Evolutionary conservation across 2,113 vertebrate species (phyloP).

Genomic region (Oxyura jamaicensis): DNA sequence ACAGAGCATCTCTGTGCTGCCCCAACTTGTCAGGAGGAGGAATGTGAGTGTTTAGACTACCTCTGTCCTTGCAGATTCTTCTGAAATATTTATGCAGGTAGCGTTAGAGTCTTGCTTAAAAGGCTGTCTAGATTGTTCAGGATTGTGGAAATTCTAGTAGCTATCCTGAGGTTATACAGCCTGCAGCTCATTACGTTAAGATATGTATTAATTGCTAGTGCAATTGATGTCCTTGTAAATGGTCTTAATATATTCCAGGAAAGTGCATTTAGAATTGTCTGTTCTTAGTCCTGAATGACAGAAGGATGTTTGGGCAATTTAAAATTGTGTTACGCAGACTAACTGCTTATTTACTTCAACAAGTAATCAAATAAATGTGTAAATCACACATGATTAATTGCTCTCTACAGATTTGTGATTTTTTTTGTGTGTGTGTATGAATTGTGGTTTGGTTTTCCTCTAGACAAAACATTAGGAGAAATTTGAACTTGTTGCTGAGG

Average conservation of each 20-base stretch:
- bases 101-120: background rate
- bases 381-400: constrained; percentile 53
- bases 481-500: constrained; percentile 72
- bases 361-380: constrained; percentile 60
- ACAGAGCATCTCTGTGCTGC: constrained; percentile 3
- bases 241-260: constrained; percentile 30
- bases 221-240: constrained; percentile 15
- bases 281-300: constrained; percentile 58
- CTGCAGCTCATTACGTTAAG: constrained; percentile 28
- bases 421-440: constrained; percentile 26
- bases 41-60: constrained; percentile 22
- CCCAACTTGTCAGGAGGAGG: constrained; percentile 34
- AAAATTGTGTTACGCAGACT: constrained; percentile 38
- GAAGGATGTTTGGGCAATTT: constrained; percentile 55
- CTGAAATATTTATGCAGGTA: constrained; percentile 1
- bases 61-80: constrained; percentile 35
- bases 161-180: constrained; percentile 9
- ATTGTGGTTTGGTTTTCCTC: constrained; percentile 54
- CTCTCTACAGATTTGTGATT: constrained; percentile 27
- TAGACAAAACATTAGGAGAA: constrained; percentile 57
- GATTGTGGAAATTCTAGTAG: background rate
- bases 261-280: constrained; percentile 38
- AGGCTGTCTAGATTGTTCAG: background rate
- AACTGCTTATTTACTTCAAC: constrained; percentile 66
- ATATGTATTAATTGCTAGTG: constrained; percentile 42